Evolutionary conservation across 2,113 vertebrate genomes (phyloP).

Genomic region (Coptodon bakossiorum): DNA sequence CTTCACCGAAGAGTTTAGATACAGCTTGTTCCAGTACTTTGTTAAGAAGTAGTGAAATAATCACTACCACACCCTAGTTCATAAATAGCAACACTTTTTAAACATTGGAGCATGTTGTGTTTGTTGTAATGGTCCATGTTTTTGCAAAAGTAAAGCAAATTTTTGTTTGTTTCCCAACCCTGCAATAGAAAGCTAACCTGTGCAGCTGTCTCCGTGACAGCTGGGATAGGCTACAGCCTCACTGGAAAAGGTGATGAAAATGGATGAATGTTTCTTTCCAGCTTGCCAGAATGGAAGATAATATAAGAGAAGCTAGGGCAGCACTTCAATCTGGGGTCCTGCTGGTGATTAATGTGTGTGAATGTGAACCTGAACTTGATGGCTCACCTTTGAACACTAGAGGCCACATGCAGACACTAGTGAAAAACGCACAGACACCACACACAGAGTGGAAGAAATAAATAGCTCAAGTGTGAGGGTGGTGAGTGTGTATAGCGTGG

Average conservation of each 20-base stretch:
- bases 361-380: constrained; percentile 48
- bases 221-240: neutral
- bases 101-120: neutral
- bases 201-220: neutral
- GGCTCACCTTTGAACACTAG: constrained; percentile 7
- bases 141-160: neutral
- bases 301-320: neutral
- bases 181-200: neutral
- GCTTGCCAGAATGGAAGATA: neutral
- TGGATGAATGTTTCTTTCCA: neutral
- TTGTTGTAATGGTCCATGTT: neutral
- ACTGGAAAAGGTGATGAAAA: neutral
- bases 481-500: neutral
- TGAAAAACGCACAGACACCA: neutral
- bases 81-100: neutral
- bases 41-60: neutral
- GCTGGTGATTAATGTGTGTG: constrained; percentile 35
- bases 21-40: neutral
- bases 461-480: constrained; percentile 25
- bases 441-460: neutral
- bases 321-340: neutral
- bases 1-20: neutral
- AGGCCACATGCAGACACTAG: neutral
- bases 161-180: neutral
- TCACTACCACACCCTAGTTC: neutral